phyloP scores from a whole-genome alignment of 2,113 vertebrate species.

The Seriola dumerili region DNA sequence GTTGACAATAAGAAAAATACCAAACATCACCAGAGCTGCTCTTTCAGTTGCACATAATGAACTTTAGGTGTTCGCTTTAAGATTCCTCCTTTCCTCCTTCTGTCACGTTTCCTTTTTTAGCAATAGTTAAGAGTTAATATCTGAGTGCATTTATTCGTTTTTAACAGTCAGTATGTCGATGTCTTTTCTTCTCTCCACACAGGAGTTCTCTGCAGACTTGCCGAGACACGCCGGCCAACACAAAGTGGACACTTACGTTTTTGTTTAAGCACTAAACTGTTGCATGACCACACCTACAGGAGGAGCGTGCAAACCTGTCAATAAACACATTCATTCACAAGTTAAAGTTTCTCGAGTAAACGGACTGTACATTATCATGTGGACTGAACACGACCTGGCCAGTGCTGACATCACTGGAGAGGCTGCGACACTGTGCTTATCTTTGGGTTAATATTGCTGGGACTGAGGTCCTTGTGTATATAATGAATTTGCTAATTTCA shows the following conservation, averaged over 20 bases:
- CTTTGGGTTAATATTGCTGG: slow-evolving; percentile 39
- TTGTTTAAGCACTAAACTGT: slow-evolving; percentile 27
- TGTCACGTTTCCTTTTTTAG: too few species aligned
- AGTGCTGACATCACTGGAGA: slow-evolving; percentile 32
- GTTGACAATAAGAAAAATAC: too few species aligned
- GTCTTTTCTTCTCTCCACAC: neutral
- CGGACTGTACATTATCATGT: slow-evolving; percentile 62
- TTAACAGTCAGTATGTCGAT: neutral
- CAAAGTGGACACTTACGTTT: slow-evolving; percentile 36
- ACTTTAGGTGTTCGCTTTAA: too few species aligned
- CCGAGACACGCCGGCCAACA: neutral
- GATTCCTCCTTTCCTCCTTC: too few species aligned
- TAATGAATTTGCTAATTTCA: slow-evolving; percentile 78
- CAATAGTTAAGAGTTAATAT: too few species aligned
- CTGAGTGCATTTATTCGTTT: too few species aligned
- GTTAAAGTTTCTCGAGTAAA: slow-evolving; percentile 28
- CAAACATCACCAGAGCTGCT: too few species aligned
- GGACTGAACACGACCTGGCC: slow-evolving; percentile 40
- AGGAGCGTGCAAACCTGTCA: slow-evolving; percentile 28
- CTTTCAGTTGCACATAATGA: too few species aligned
- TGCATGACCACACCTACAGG: slow-evolving; percentile 38
- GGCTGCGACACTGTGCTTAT: slow-evolving; percentile 49
- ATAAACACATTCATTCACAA: slow-evolving; percentile 42
- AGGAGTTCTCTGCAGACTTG: slow-evolving; percentile 29
- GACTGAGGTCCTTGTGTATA: slow-evolving; percentile 75